Conservation (phyloP, 2,888 invertebrate species). For the Brachylomia viminalis region DNA sequence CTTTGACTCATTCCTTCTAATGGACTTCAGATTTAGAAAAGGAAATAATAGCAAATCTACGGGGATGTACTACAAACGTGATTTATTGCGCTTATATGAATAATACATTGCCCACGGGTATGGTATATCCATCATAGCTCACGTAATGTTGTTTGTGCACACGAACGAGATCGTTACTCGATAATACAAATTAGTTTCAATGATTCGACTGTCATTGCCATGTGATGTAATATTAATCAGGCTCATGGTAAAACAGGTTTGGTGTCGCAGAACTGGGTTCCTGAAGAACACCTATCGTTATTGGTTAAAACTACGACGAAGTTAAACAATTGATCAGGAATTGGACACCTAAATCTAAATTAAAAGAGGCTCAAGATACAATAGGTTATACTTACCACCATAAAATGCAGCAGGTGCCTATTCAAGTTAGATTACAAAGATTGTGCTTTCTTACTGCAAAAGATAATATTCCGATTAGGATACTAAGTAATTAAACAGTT, state of each 20-base stretch:
- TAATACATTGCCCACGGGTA: constrained; percentile 80
- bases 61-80: constrained; percentile 76
- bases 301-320: background rate
- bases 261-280: background rate
- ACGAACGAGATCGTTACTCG: constrained; percentile 60
- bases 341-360: background rate
- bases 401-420: background rate
- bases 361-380: background rate
- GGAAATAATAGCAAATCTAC: constrained; percentile 76
- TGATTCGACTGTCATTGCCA: constrained; percentile 46
- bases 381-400: background rate
- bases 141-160: constrained; percentile 72
- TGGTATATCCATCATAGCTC: constrained; percentile 75
- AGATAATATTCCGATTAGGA: too few species aligned
- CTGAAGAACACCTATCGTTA: background rate
- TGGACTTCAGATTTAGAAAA: constrained; percentile 75
- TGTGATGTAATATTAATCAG: constrained; percentile 38
- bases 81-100: constrained; percentile 82
- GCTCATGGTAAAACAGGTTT: constrained; percentile 15
- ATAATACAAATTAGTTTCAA: constrained; percentile 67
- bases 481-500: too few species aligned
- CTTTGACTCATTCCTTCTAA: constrained; percentile 72
- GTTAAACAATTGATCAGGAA: background rate
- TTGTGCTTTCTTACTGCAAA: background rate
- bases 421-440: background rate